Evolutionary conservation across 2,888 invertebrate species (phyloP).

Genomic region (Schrankia costaestrigalis): DNA sequence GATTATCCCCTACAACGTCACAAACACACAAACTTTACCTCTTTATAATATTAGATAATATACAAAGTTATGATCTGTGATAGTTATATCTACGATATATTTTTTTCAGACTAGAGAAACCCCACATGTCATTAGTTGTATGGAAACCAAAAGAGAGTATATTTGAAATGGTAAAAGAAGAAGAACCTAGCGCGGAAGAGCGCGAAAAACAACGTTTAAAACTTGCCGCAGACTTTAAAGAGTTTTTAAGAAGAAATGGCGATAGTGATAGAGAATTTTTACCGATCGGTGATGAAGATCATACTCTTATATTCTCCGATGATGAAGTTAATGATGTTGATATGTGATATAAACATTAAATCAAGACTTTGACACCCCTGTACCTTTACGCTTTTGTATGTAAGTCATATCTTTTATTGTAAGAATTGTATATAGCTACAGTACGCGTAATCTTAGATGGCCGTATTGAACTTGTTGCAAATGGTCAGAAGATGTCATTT

Average conservation of each 20-base stretch:
- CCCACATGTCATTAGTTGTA: conserved; percentile 89
- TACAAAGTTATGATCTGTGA: too few relatives aligned
- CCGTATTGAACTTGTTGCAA: too few relatives aligned
- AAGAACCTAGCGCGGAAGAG: conserved; percentile 48
- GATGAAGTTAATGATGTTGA: conserved; percentile 62
- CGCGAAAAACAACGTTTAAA: conserved; percentile 33
- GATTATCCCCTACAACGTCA: too few relatives aligned
- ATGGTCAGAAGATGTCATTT: too few relatives aligned
- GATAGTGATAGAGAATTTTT: too few relatives aligned
- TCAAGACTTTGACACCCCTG: conserved; percentile 23
- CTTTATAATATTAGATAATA: too few relatives aligned
- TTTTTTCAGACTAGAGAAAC: conserved; percentile 82
- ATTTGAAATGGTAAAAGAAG: conserved; percentile 50
- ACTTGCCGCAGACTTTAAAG: conserved; percentile 21
- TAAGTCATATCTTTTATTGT: conserved; percentile 15
- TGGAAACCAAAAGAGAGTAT: conserved; percentile 88
- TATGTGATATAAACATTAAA: conserved; percentile 48
- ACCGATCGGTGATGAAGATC: too few relatives aligned
- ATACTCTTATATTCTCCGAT: too few relatives aligned
- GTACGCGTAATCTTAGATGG: background rate
- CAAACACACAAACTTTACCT: too few relatives aligned
- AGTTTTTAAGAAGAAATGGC: conserved; percentile 50
- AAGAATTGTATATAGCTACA: background rate
- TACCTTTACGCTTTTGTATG: conserved; percentile 28
- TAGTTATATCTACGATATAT: background rate